Conservation (phyloP, 2,113 vertebrate genomes). For the Cyphomyrus plagiostoma region DNA sequence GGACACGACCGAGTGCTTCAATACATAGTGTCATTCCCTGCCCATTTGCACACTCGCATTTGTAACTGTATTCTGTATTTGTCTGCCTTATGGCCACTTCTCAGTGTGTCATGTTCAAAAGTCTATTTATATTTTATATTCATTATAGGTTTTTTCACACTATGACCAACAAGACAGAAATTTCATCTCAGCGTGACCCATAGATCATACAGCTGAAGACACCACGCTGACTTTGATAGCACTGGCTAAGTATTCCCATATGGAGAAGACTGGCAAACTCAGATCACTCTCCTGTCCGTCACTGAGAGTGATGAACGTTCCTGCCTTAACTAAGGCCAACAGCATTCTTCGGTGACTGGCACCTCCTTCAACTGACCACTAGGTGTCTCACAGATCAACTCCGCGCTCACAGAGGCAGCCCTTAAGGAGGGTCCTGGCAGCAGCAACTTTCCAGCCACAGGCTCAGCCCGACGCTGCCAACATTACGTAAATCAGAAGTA, state of each 20-base stretch:
- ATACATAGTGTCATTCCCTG: neutral
- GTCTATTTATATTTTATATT: neutral
- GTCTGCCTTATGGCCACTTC: neutral
- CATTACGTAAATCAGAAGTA: slow-evolving; percentile 55
- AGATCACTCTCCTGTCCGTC: neutral
- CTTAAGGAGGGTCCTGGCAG: neutral
- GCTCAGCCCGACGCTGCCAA: slow-evolving; percentile 37
- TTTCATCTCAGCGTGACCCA: neutral
- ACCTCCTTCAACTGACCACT: neutral
- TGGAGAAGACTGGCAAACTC: neutral
- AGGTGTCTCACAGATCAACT: neutral
- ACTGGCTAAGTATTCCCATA: neutral
- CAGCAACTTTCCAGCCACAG: neutral
- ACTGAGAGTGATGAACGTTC: neutral
- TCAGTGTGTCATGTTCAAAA: neutral
- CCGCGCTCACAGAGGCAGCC: neutral
- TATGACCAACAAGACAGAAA: neutral
- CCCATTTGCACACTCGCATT: neutral
- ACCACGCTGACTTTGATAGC: neutral
- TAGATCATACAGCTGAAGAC: neutral
- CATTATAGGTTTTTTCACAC: neutral
- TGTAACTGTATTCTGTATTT: neutral
- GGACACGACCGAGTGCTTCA: neutral
- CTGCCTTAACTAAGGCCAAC: neutral
- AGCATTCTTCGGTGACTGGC: neutral